Evolutionary conservation across 2,888 invertebrate species (phyloP), one percentile per base, ranked within the genome.

Genomic region (Stenotaenia linearis): DNA sequence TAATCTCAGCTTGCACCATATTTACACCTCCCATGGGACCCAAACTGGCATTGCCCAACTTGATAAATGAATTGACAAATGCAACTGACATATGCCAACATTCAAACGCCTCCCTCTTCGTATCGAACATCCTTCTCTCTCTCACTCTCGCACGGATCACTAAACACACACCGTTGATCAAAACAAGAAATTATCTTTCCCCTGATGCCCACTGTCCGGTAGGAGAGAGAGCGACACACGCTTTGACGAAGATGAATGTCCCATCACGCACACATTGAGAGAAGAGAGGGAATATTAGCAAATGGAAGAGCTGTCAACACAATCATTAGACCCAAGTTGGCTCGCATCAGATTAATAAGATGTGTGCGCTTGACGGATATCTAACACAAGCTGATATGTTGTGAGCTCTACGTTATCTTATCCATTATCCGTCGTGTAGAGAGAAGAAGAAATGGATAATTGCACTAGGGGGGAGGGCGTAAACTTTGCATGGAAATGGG

Each of bases 51-150:
- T 23, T 25, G 23, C 61, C 61, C 4, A 25, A 23, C 25, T 61
- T 61, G 61, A 61, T 61, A 61, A 61, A 61, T 61, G 61, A 61
- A 61, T 61, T 61, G 61, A 61, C 61, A 61, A 61, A 61, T 61
- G 61, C 61, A 61, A 61, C 61, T 61, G 61, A 61, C 61, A 61
- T 61, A 61, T 61, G 61, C 61, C 61, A 61, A 61, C 61, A 61
- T 61, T 61, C 61, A 61, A 61, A 61, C 61, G 61, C 61, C 25
- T 61, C 12, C 61, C 56, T 56, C 56, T 56, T 15, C 56, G 21
- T 56, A 56, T 56, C 23, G 56, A 56, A 56, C 56, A 56, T 56
- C 56, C 23, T 25, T 61, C 61, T 25, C 18, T 21, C 61, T 61
- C 61, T 21, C 56, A 56, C 56, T 56, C 56, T 3, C 12, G 23